These are phyloP conservation scores for Brotogeris chrysoptera DNA, from an alignment of 2,797 vertebrate genomes.

Conservation along the genomic window DNA sequence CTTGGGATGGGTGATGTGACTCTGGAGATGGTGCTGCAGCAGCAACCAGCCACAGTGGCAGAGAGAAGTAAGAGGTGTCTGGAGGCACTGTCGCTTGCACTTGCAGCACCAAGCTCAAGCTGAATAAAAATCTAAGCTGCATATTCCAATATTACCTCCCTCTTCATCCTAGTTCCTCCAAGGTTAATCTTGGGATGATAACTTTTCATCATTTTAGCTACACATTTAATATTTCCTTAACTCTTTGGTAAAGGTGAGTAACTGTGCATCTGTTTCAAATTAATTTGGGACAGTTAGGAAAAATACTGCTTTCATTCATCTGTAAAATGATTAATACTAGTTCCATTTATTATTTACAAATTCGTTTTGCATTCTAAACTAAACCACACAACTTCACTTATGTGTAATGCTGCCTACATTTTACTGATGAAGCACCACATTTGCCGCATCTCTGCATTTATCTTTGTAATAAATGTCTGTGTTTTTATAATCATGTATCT, in stretches of 20 bases:
- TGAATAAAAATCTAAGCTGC: neutral
- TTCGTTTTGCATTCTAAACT: neutral
- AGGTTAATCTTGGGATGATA: neutral
- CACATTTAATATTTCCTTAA: neutral
- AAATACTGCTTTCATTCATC: neutral
- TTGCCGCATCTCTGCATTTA: neutral
- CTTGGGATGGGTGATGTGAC: neutral
- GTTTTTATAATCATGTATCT: neutral
- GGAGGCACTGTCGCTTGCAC: neutral
- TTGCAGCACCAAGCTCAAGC: neutral
- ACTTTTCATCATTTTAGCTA: neutral
- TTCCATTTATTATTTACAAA: neutral
- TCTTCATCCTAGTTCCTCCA: neutral
- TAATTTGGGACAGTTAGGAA: neutral
- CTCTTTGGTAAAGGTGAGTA: neutral
- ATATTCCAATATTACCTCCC: neutral
- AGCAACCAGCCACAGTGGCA: rapidly evolving
- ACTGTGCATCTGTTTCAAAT: neutral
- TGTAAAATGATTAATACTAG: neutral
- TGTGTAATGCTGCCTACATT: neutral
- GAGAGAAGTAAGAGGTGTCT: neutral
- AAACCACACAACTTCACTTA: neutral
- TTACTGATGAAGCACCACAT: neutral
- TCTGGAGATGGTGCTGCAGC: neutral
- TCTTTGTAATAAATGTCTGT: neutral